These are phyloP conservation scores for Drosophila navojoa DNA, from an alignment of 1,140 invertebrate species.

Conservation along the genomic window DNA sequence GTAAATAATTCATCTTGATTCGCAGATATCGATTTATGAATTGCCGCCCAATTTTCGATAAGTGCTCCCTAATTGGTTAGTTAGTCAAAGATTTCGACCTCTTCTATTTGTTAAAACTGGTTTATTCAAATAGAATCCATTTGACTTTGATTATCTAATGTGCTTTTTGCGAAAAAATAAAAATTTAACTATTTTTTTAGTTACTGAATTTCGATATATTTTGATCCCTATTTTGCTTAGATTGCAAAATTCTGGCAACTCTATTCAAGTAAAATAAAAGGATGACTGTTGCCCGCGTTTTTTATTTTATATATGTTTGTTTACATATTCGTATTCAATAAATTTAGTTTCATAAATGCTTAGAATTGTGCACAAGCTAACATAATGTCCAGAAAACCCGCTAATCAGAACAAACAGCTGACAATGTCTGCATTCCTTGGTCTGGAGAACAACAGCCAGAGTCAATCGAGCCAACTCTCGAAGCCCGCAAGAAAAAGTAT, in stretches of 20 bases:
- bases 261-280: neutral
- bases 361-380: neutral
- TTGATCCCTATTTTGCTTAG: neutral
- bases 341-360: conserved; percentile 5
- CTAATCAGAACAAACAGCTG: conserved; percentile 28
- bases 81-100: neutral
- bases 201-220: neutral
- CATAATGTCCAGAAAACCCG: conserved; percentile 31
- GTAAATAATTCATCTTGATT: neutral
- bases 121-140: neutral
- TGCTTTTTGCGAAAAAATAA: no score
- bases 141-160: neutral
- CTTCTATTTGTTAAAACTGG: neutral
- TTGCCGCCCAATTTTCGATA: conserved; percentile 1
- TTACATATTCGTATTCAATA: conserved; percentile 5
- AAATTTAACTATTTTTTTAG: no score
- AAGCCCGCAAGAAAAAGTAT: conserved; percentile 27
- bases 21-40: neutral
- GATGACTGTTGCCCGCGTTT: conserved; percentile 30
- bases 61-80: neutral
- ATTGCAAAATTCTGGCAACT: conserved; percentile 3
- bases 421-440: conserved; percentile 39
- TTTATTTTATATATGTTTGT: conserved; percentile 28
- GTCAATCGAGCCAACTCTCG: conserved; percentile 25
- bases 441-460: conserved; percentile 26